Conservation (phyloP, 1,140 invertebrate genomes). For the Diorhabda carinulata region DNA sequence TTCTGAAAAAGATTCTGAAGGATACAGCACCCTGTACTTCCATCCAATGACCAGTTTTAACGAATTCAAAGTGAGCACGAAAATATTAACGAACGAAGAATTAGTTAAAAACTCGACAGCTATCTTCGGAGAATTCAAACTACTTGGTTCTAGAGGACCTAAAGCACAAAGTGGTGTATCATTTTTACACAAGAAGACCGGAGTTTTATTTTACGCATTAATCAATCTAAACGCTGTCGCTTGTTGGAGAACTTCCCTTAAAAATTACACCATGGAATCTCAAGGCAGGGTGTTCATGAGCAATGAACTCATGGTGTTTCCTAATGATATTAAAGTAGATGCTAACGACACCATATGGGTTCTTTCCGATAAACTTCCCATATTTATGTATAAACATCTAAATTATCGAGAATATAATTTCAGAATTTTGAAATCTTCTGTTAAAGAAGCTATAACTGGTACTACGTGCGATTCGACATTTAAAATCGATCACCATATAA, state of each 20-base stretch:
- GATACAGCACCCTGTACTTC: constrained; percentile 70
- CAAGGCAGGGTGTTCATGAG: constrained; percentile 68
- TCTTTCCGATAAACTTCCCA: constrained; percentile 65
- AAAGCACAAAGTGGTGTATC: constrained; percentile 71
- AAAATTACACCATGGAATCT: constrained; percentile 59
- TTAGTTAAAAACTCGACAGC: constrained; percentile 48
- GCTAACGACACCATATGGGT: constrained; percentile 68
- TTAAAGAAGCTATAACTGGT: constrained; percentile 62
- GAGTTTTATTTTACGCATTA: constrained; percentile 71
- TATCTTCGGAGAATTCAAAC: constrained; percentile 63
- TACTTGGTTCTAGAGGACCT: constrained; percentile 63
- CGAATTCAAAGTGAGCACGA: constrained; percentile 68
- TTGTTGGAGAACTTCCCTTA: constrained; percentile 70
- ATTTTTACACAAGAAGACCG: constrained; percentile 66
- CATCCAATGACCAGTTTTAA: constrained; percentile 70
- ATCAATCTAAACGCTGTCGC: constrained; percentile 72
- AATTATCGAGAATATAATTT: constrained; percentile 67
- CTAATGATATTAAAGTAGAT: constrained; percentile 74
- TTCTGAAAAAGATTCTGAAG: constrained; percentile 57
- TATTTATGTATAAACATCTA: constrained; percentile 65
- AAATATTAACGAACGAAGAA: constrained; percentile 57
- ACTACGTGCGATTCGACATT: constrained; percentile 60
- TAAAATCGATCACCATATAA: constrained; percentile 30
- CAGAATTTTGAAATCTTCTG: constrained; percentile 63
- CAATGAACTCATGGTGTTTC: constrained; percentile 69